phyloP scores from a whole-genome alignment of 2,113 vertebrate species.

The Prionailurus viverrinus region DNA sequence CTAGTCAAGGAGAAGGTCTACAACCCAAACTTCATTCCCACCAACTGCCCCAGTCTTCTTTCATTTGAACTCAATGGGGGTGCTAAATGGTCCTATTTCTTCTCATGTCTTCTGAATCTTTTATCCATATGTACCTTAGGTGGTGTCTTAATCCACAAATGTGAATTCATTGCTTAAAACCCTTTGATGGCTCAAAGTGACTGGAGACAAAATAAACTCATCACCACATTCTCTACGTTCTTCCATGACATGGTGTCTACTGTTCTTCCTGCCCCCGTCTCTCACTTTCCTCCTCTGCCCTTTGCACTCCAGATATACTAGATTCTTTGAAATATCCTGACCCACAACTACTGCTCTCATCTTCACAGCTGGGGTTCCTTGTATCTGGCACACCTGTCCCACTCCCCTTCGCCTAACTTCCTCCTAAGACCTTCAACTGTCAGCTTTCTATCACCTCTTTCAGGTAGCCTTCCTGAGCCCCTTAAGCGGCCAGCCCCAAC shows the following conservation, averaged over 20 bases:
- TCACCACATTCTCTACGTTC: neutral
- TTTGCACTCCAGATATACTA: neutral
- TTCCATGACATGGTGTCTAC: slow-evolving; percentile 37
- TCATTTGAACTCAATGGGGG: neutral
- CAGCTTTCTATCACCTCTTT: slow-evolving; percentile 49
- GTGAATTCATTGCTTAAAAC: slow-evolving; percentile 51
- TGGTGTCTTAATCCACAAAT: neutral
- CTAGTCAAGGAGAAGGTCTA: neutral
- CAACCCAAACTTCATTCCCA: neutral
- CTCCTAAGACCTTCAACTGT: neutral
- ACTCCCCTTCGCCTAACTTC: neutral
- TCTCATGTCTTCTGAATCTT: slow-evolving; percentile 12
- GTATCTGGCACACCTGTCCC: neutral
- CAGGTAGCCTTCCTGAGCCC: neutral
- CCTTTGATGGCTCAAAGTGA: neutral
- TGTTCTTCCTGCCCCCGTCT: slow-evolving; percentile 11
- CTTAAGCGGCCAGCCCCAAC: neutral
- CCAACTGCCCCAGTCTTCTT: neutral
- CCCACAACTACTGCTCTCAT: neutral
- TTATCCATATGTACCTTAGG: neutral
- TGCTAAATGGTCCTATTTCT: neutral
- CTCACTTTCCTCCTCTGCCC: neutral
- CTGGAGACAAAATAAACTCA: slow-evolving; percentile 30
- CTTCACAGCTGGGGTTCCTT: neutral
- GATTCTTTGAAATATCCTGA: neutral